Conservation (phyloP, 2,113 vertebrate species). For the Neotoma lepida region DNA sequence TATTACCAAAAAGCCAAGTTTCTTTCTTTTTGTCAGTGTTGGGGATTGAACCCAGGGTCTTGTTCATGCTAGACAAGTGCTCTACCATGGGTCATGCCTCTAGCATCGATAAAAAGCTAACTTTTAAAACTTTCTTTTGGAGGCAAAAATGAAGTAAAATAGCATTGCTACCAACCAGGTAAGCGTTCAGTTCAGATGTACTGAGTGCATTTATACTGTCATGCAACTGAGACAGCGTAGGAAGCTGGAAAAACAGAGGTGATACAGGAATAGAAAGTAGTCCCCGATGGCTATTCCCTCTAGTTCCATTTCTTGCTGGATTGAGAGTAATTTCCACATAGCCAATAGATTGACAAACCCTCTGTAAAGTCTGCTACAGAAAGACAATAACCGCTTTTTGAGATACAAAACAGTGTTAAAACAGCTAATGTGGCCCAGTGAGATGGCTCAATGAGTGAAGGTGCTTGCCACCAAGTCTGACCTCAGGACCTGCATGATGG, state of each 20-base stretch:
- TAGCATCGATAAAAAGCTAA: background rate
- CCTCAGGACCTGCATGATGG: background rate
- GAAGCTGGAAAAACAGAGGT: background rate
- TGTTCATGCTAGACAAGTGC: background rate
- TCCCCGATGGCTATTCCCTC: background rate
- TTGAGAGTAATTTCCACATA: background rate
- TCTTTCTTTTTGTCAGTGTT: background rate
- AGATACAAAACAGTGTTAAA: background rate
- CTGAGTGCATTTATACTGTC: background rate
- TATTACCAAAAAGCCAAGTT: background rate
- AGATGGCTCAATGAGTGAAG: background rate
- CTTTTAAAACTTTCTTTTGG: background rate
- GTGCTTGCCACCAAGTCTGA: background rate
- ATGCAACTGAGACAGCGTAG: background rate
- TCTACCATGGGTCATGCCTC: background rate
- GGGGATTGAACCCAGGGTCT: background rate
- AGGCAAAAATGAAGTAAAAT: background rate
- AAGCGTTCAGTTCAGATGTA: conserved; percentile 14
- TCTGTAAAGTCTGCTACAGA: background rate
- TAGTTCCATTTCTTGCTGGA: background rate
- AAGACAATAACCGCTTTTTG: background rate
- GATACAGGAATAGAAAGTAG: background rate
- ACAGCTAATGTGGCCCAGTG: background rate
- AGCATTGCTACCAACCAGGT: background rate
- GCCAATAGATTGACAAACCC: background rate